These are phyloP conservation scores for Myodes glareolus DNA, from an alignment of 2,113 vertebrate genomes.

Conservation along the genomic window DNA sequence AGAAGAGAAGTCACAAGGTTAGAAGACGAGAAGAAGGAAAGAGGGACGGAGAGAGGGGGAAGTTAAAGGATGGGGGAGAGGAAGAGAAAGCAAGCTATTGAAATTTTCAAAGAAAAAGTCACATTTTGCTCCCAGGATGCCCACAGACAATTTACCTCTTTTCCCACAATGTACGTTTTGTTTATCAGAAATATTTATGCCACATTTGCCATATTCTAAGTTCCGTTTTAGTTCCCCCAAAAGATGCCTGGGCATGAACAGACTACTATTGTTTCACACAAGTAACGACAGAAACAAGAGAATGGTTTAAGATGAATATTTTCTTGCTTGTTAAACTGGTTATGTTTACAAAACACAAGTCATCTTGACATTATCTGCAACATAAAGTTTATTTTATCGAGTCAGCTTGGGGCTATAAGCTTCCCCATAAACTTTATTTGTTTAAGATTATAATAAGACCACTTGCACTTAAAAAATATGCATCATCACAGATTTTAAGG, in stretches of 20 bases:
- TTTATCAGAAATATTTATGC: not conserved
- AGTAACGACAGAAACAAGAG: not conserved
- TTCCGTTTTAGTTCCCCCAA: not conserved
- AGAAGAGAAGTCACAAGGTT: accelerated
- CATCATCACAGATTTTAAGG: slow-evolving; percentile 4
- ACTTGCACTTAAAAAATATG: not conserved
- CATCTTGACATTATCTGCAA: not conserved
- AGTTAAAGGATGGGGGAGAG: not conserved
- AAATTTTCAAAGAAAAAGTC: not conserved
- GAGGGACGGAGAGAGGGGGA: not conserved
- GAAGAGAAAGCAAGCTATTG: not conserved
- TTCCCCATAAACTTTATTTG: not conserved
- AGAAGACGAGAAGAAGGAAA: not conserved
- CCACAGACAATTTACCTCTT: not conserved
- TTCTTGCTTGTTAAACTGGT: not conserved
- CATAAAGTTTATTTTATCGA: not conserved
- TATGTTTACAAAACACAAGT: not conserved
- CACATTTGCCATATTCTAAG: not conserved
- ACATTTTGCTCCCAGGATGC: not conserved
- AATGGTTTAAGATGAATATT: slow-evolving; percentile 45
- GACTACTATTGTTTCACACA: slow-evolving; percentile 20
- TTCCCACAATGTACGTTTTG: not conserved
- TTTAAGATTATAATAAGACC: not conserved
- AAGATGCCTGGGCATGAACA: not conserved
- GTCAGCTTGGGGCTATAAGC: not conserved